A percentile compares a stretch with the other conserved stretches of the same genome.
Conservation (phyloP, 2,888 invertebrate genomes). For the Eupithecia inturbata region DNA sequence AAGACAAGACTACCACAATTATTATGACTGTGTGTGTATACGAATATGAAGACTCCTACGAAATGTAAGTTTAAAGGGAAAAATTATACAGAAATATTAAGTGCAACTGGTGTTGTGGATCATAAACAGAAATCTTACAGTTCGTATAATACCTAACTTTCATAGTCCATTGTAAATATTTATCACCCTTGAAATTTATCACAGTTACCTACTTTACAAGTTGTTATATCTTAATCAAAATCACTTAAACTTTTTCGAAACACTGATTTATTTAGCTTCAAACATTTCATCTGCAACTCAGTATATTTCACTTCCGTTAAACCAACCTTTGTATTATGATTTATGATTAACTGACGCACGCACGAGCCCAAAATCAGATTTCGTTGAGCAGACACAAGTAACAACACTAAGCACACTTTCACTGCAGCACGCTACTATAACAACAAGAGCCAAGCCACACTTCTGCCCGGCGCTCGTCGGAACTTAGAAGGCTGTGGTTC, state of each 20-base stretch:
- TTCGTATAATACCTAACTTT: no score
- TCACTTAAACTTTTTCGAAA: not conserved
- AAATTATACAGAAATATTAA: no score
- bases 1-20: not conserved
- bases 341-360: not conserved
- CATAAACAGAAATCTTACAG: not conserved
- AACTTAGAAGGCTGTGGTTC: not conserved
- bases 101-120: not conserved
- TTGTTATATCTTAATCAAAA: not conserved
- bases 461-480: not conserved
- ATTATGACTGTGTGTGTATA: not conserved
- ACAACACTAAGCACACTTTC: constrained; percentile 4
- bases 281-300: not conserved
- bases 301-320: not conserved
- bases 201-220: no score
- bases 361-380: not conserved
- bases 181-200: no score
- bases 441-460: not conserved
- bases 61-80: not conserved
- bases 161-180: not conserved
- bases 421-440: not conserved
- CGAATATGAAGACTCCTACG: not conserved
- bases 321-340: constrained; percentile 1
- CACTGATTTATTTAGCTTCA: not conserved
- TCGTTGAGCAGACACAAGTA: not conserved